Percentiles rank a stretch among this genome's conserved stretches.
phyloP scores from a whole-genome alignment of 2,113 vertebrate species.

The Agapornis roseicollis region DNA sequence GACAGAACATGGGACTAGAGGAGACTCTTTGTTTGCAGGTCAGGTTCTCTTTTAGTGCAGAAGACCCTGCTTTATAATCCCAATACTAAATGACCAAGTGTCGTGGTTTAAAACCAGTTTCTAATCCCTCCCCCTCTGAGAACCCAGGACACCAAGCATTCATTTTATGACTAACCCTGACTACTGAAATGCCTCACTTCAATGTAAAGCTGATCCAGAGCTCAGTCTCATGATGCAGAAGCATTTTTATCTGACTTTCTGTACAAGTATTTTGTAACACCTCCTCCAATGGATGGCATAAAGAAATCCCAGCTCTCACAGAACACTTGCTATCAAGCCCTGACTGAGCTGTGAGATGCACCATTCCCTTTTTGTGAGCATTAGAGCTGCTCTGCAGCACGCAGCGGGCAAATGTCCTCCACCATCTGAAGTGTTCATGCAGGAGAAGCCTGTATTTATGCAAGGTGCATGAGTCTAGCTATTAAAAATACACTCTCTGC shows the following conservation, averaged over 20 bases:
- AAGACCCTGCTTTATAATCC: not conserved
- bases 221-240: not conserved
- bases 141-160: no score
- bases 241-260: not conserved
- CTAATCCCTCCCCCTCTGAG: no score
- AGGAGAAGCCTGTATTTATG: not conserved
- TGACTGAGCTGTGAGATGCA: not conserved
- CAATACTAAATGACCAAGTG: not conserved
- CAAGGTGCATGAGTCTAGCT: not conserved
- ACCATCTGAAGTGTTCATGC: not conserved
- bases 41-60: not conserved
- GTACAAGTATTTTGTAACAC: not conserved
- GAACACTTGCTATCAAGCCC: not conserved
- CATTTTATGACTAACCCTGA: not conserved
- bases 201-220: not conserved
- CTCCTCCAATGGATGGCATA: not conserved
- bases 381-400: not conserved
- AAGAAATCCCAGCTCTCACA: not conserved
- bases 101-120: no score
- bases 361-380: not conserved
- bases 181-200: not conserved
- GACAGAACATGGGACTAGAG: not conserved
- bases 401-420: not conserved
- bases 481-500: not conserved
- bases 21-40: not conserved